Base-by-base conservation (phyloP, 2,888 invertebrate species). In the Mycalesis mineus region DNA sequence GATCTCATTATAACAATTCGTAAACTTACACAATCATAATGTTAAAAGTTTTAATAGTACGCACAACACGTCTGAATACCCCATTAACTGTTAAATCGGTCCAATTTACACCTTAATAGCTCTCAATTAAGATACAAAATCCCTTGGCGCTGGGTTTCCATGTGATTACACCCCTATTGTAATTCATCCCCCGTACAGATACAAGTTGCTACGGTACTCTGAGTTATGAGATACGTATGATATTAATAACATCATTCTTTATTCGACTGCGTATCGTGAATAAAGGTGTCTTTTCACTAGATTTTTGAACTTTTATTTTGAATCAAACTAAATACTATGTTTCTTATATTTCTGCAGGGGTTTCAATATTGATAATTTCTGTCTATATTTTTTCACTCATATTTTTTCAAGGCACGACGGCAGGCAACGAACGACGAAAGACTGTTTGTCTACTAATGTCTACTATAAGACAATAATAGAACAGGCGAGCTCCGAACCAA, bases 241-340 rank as follows among this genome's bases (percentile, higher is more conserved):
- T 61, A 55, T 58, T 61, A 61, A 61, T 61, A 58, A 52, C 61
- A 33, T 57, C 49, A 40, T 61, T 29, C 58, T 52, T 61, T 55
- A 51, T 49, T 51, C 42, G 39, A 52, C 47, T 49, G 41, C 37
- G 54, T 11, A 53, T 29, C 29, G 47, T 17, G 45, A 15, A 8
- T 45, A 49, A 42, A 22, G 28, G 36, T 8, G 45, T 13, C 11
- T 1, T 11, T 11, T 22, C 22, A 22, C 22, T 22, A n/a, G n/a
- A n/a, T n/a, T n/a, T n/a, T n/a, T n/a, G n/a, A n/a, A n/a, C n/a
- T n/a, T n/a, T n/a, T n/a, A n/a, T n/a, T n/a, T n/a, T n/a, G n/a
- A n/a, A n/a, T n/a, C n/a, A n/a, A n/a, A n/a, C n/a, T n/a, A n/a
- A n/a, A n/a, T n/a, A n/a, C n/a, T n/a, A n/a, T n/a, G n/a, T n/a